Evolutionary conservation across 2,888 invertebrate genomes (phyloP), one percentile per base, ranked within the genome.

Genomic region (Crossocerus cetratus): DNA sequence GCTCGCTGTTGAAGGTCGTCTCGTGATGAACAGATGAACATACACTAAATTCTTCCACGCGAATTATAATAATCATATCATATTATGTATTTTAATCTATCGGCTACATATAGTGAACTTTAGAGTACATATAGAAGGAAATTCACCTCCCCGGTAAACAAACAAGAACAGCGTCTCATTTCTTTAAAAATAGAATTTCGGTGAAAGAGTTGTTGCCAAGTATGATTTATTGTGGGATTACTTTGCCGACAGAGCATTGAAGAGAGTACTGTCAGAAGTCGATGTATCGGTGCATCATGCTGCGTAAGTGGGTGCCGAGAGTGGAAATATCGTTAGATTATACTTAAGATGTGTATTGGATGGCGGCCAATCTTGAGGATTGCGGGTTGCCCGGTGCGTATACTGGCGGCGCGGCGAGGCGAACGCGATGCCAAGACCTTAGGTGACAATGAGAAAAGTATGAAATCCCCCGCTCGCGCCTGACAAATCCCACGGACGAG

Each of bases 291-390:
- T 65, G 59, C 45, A 68, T 78, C 62, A 68, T n/a, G 11, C 13
- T 3, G 58, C 22, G n/a, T 43, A 61, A 70, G 62, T 67, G 71
- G 69, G 74, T 71, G 72, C 65, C 69, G 67, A 76, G 83, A 78
- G 83, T 83, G 77, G 82, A 83, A 83, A 84, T 84, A 85, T 81
- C 84, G 86, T 87, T 83, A 83, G 84, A 86, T 86, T 86, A 86
- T 86, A 84, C 84, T 83, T 82, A 83, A 87, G 84, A 88, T 84
- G 85, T 85, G 84, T 84, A 86, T 86, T 88, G 87, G 87, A 83
- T 62, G 54, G 22, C 60, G 60, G 86, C 88, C 88, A 88, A 86
- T 84, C 73, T 84, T 84, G 65, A 77, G 72, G 60, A 69, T 71
- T 65, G 72, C 65, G 63, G 59, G 60, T 71, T 73, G 74, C 54